Evolutionary conservation across 2,888 invertebrate species (phyloP).

Genomic region (Ctena decussata): DNA sequence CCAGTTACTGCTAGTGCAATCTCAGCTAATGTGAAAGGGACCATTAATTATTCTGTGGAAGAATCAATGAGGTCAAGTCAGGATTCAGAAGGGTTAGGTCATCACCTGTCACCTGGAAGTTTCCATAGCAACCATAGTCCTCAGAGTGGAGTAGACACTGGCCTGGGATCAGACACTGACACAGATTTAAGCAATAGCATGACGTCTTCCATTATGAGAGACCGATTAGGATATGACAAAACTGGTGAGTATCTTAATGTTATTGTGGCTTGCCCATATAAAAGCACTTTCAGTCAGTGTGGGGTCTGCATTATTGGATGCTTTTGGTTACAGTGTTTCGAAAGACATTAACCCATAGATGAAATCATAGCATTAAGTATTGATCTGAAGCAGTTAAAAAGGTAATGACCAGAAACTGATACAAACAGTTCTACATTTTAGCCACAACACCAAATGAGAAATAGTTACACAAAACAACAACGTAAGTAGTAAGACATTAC

Average conservation of each 20-base stretch:
- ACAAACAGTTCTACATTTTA: too few species aligned
- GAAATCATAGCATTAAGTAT: too few species aligned
- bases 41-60: not conserved
- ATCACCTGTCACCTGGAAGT: slow-evolving; percentile 53
- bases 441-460: too few species aligned
- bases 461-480: too few species aligned
- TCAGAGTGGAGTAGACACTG: slow-evolving; percentile 62
- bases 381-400: too few species aligned
- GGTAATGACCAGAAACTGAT: too few species aligned
- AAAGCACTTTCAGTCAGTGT: too few species aligned
- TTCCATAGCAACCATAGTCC: slow-evolving; percentile 66
- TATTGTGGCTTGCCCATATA: too few species aligned
- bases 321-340: too few species aligned
- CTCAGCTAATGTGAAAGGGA: not conserved
- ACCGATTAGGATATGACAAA: not conserved
- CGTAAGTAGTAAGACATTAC: too few species aligned
- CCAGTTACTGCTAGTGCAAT: not conserved
- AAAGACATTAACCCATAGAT: too few species aligned
- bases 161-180: slow-evolving; percentile 70
- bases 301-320: too few species aligned
- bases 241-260: not conserved
- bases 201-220: not conserved
- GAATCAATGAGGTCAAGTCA: slow-evolving; percentile 52
- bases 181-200: slow-evolving; percentile 56
- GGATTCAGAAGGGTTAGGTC: slow-evolving; percentile 60